These are phyloP conservation scores for Spinus pinus DNA, from an alignment of 2,797 vertebrate genomes.

Conservation along the genomic window DNA sequence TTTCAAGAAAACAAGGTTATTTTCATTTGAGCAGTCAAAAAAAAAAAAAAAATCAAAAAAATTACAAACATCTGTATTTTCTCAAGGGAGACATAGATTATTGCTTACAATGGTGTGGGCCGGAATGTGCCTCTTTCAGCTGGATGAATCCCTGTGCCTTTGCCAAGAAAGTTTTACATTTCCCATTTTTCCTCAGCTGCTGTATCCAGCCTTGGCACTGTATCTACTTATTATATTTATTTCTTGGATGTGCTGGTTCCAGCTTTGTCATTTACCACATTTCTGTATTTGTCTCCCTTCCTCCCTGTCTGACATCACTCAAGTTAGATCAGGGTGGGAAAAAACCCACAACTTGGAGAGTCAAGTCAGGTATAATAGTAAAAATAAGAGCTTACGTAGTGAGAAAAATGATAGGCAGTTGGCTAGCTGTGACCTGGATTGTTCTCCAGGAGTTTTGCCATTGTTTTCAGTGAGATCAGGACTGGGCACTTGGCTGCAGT, in stretches of 20 bases:
- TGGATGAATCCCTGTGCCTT: slow-evolving; percentile 30
- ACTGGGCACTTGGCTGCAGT: slow-evolving; percentile 30
- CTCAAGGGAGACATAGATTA: slow-evolving; percentile 42
- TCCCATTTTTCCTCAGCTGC: slow-evolving; percentile 63
- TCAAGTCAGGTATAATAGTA: slow-evolving; percentile 28
- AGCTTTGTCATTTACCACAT: slow-evolving; percentile 20
- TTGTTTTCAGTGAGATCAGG: slow-evolving; percentile 37
- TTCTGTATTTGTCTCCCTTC: slow-evolving; percentile 26
- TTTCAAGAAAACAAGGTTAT: slow-evolving; percentile 42
- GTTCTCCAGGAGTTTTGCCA: neutral
- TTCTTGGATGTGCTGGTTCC: slow-evolving; percentile 27
- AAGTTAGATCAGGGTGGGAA: slow-evolving; percentile 32
- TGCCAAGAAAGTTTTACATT: slow-evolving; percentile 67
- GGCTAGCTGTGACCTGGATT: neutral
- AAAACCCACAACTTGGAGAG: neutral
- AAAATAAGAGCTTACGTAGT: slow-evolving; percentile 25
- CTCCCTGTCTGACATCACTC: slow-evolving; percentile 29
- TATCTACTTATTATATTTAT: slow-evolving; percentile 47
- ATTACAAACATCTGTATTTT: slow-evolving; percentile 68
- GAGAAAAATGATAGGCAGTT: neutral
- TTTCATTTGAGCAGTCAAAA: slow-evolving; percentile 21
- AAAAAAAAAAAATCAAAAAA: slow-evolving; percentile 22
- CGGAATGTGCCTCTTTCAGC: slow-evolving; percentile 57
- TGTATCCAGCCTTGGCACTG: slow-evolving; percentile 62
- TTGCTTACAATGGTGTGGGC: slow-evolving; percentile 37